Evolutionary conservation across 2,888 invertebrate species (phyloP), one percentile per base, ranked within the genome.

Genomic region (Mythimna albipuncta): DNA sequence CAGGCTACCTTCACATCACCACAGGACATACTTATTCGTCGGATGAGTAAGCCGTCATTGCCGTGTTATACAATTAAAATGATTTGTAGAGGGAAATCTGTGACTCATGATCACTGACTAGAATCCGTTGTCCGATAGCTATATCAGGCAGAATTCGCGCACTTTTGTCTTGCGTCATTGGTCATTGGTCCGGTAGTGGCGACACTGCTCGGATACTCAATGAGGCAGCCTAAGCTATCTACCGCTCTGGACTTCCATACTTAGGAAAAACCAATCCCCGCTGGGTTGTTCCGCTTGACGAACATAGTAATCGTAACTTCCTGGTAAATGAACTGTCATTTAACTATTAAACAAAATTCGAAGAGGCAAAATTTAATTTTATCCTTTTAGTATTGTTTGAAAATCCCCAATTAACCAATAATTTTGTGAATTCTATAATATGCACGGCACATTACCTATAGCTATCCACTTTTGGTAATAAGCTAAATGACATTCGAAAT

Each of bases 91-190:
- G 91, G 89, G 91, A 92, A 93, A 90, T 90, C 84, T 82, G 89
- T 95, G 95, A 94, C 88, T 95, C 95, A 95, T 89, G 81, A 86
- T 79, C 82, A 72, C 54, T 89, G 83, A 88, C 82, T 85, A 72
- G 82, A 79, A 78, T 79, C 65, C 64, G 82, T 72, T 85, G 81
- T 75, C 87, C 82, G 85, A 86, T 86, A 89, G 78, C 83, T 87
- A 86, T 86, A 88, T 89, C 91, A 89, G 89, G 85, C 87, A 83
- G 86, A 90, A 93, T 95, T 95, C 95, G 95, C 95, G 95, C 95
- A 95, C 90, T 95, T 95, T 95, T 94, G 88, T 87, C 88, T 91
- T 91, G 86, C 92, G 91, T 92, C 92, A 94, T 90, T 92, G 88
- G 90, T 89, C 88, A 89, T 81, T 84, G 85, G 83, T 89, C 91